Conservation (phyloP, 2,888 invertebrate genomes). For the Ariolimax columbianus region DNA sequence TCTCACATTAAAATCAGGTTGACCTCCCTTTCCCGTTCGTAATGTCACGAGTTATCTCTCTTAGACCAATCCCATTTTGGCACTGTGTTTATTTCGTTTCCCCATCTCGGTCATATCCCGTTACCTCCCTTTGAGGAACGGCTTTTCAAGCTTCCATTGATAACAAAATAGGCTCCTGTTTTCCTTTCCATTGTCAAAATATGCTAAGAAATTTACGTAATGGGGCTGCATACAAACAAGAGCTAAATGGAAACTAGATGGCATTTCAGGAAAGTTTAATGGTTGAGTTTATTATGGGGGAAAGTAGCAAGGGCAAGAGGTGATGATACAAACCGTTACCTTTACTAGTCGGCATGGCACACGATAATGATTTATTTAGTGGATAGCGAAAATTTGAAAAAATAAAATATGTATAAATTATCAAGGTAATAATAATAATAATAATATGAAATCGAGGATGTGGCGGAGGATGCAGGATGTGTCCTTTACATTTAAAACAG, state of each 20-base stretch:
- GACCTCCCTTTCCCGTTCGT: neutral
- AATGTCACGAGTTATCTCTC: neutral
- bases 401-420: too few species aligned
- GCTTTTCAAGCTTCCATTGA: neutral
- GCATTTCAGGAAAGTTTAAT: too few species aligned
- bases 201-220: neutral
- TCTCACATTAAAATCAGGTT: neutral
- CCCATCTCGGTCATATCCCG: slow-evolving; percentile 9
- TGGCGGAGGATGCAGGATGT: too few species aligned
- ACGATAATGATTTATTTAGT: too few species aligned
- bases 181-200: slow-evolving; percentile 1
- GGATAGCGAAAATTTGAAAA: too few species aligned
- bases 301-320: too few species aligned
- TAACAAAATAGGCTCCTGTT: neutral
- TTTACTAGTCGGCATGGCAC: too few species aligned
- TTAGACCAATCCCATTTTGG: neutral
- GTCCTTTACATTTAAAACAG: too few species aligned
- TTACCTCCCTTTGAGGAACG: neutral
- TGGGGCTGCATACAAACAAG: neutral
- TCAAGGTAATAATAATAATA: too few species aligned
- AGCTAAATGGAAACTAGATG: neutral
- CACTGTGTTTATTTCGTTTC: slow-evolving; percentile 19
- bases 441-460: too few species aligned
- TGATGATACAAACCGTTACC: too few species aligned
- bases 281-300: too few species aligned